Evolutionary conservation across 2,797 vertebrate species (phyloP).

Genomic region (Cottoperca gobio): DNA sequence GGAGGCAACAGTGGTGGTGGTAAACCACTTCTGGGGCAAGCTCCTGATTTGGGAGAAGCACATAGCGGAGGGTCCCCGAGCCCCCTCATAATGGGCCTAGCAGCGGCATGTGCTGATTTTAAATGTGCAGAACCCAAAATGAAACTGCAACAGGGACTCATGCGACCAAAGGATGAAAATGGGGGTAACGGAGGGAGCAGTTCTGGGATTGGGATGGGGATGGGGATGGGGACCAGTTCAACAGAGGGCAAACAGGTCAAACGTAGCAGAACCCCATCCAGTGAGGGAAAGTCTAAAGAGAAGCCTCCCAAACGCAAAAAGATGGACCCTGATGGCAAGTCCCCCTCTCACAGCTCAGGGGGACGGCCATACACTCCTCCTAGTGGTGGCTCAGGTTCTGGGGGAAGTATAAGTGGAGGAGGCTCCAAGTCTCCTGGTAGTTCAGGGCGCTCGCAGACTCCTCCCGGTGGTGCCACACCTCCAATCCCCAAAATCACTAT

Average conservation of each 20-base stretch:
- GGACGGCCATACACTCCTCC: conserved; percentile 96
- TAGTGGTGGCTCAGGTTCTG: conserved; percentile 90
- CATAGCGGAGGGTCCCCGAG: conserved; percentile 91
- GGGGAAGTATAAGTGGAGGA: conserved; percentile 89
- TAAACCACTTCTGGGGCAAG: conserved; percentile 83
- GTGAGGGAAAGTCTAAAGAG: conserved; percentile 97
- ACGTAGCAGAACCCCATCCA: conserved; percentile 96
- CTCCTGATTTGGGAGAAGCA: conserved; percentile 90
- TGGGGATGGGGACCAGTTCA: conserved; percentile 82
- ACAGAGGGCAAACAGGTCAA: conserved; percentile 93
- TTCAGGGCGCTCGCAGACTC: conserved; percentile 95
- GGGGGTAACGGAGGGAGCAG: conserved; percentile 82
- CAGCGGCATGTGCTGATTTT: conserved; percentile 82
- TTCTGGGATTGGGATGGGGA: conserved; percentile 82
- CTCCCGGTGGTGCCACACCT: conserved; percentile 95
- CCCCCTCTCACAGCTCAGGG: conserved; percentile 94
- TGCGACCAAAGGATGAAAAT: conserved; percentile 84
- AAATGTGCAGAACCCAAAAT: conserved; percentile 89
- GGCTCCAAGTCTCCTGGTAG: conserved; percentile 98
- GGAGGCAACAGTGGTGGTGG: conserved; percentile 87
- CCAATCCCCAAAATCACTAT: conserved; percentile 99
- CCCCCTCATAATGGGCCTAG: conserved; percentile 87
- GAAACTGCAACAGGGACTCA: conserved; percentile 79
- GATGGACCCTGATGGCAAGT: conserved; percentile 94
- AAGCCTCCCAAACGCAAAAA: conserved; percentile 97